phyloP scores from a whole-genome alignment of 2,797 vertebrate species.

The Aeoliscus strigatus region DNA sequence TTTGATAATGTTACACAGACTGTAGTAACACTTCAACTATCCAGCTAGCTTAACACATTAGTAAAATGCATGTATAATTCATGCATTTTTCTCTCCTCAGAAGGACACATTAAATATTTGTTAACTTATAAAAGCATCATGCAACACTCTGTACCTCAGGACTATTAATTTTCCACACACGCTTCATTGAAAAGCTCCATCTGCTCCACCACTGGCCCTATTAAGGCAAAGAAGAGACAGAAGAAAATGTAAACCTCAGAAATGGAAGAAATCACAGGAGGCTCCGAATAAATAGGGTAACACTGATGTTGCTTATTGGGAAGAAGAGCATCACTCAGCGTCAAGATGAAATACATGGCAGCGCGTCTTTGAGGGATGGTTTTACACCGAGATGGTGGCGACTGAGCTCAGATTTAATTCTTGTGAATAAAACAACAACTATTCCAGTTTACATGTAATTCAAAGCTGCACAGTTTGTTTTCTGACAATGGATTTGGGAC shows the following conservation, averaged over 20 bases:
- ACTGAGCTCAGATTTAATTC: too few relatives aligned
- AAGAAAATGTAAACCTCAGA: constrained; percentile 38
- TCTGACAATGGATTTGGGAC: too few relatives aligned
- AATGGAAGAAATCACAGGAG: constrained; percentile 25
- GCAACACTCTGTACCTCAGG: constrained; percentile 51
- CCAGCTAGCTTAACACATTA: constrained; percentile 40
- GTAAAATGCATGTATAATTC: constrained; percentile 63
- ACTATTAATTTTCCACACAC: constrained; percentile 59
- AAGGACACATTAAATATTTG: constrained; percentile 68
- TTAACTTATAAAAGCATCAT: constrained; percentile 67
- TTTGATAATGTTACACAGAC: too few relatives aligned
- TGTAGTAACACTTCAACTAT: too few relatives aligned
- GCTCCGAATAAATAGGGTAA: constrained; percentile 39
- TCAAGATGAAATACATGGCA: constrained; percentile 8
- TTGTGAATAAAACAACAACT: too few relatives aligned
- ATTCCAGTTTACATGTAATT: too few relatives aligned
- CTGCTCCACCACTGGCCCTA: constrained; percentile 41
- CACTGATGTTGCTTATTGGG: constrained; percentile 13
- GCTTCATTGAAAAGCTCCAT: constrained; percentile 51
- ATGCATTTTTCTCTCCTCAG: constrained; percentile 46
- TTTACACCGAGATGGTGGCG: too few relatives aligned
- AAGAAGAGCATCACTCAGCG: constrained; percentile 3
- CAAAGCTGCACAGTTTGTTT: too few relatives aligned
- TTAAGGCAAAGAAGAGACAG: constrained; percentile 37
- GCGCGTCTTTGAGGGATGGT: constrained; percentile 8